A percentile compares a stretch with the other conserved stretches of the same genome.
phyloP scores from a whole-genome alignment of 2,888 invertebrate species.

The Eurois occulta region DNA sequence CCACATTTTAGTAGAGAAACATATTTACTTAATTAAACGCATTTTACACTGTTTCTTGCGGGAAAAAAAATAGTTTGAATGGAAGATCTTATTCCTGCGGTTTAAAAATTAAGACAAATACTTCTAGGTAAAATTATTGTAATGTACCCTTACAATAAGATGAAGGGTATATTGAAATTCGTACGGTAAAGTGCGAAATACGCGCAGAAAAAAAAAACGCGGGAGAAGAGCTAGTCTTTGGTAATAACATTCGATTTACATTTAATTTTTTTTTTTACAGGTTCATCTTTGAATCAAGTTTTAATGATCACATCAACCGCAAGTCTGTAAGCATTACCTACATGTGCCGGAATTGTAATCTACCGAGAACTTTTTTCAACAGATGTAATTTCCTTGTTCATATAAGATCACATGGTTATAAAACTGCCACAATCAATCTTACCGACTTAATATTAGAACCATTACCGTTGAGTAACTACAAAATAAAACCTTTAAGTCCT shows the following conservation, averaged over 20 bases:
- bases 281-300: constrained; percentile 83
- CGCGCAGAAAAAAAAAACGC: too few relatives aligned
- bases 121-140: neutral
- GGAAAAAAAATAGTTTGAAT: too few relatives aligned
- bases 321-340: constrained; percentile 85
- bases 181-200: neutral
- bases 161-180: neutral
- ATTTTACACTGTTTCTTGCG: neutral
- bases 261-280: constrained; percentile 75
- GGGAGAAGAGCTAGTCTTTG: neutral
- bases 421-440: constrained; percentile 86
- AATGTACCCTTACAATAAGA: neutral
- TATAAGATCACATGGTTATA: constrained; percentile 87
- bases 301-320: constrained; percentile 81
- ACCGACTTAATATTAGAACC: constrained; percentile 84
- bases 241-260: neutral
- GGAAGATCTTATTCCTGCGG: too few relatives aligned
- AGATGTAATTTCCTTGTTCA: constrained; percentile 87
- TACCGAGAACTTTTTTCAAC: constrained; percentile 81
- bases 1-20: neutral
- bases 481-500: constrained; percentile 45
- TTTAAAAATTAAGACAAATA: too few relatives aligned
- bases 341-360: constrained; percentile 82
- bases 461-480: constrained; percentile 77
- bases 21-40: neutral